Evolutionary conservation across 2,797 vertebrate genomes (phyloP), one percentile per base, ranked within the genome.

Genomic region (Enteromius unitaeniatus): DNA sequence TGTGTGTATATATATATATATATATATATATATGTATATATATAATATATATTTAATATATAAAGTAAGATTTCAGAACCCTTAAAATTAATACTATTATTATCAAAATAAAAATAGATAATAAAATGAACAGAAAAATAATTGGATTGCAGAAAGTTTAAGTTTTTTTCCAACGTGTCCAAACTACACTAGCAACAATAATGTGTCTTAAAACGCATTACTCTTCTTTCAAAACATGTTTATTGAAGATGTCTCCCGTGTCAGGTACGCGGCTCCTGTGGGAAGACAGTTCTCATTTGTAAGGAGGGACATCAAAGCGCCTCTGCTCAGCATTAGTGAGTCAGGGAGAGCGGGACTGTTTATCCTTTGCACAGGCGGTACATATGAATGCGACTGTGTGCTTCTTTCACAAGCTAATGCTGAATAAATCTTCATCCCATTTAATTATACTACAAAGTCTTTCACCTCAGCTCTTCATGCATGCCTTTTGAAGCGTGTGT

Each of bases 361-460:
- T 86, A 86, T 85, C 85, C 83, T 28, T 69, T n/a, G 21, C 77
- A 28, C 70, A 55, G 62, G n/a, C 47, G 31, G 31, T 55, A n/a
- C 5, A 19, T 68, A 77, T 42, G 49, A 83, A 83, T 83, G 74
- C 19, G 6, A 83, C 47, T 42, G 70, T 1, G n/a, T 15, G 23
- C 73, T 76, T 49, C 42, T 78, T 76, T 78, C 77, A 83, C 86
- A 85, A 78, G 78, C 70, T 85, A 80, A 85, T 88, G 81, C 87
- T 74, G 79, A 86, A 87, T 88, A 88, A 89, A 86, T 85, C 82
- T 87, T 85, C 60, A 86, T 81, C 76, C 86, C 55, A 79, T 84
- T 88, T 88, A 88, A 88, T 88, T 89, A 89, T 55, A 72, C 86
- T 82, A 84, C 85, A 88, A 89, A 88, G 81, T 82, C 85, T 84